Conservation (phyloP, 2,113 vertebrate species). For the Rostratula benghalensis region DNA sequence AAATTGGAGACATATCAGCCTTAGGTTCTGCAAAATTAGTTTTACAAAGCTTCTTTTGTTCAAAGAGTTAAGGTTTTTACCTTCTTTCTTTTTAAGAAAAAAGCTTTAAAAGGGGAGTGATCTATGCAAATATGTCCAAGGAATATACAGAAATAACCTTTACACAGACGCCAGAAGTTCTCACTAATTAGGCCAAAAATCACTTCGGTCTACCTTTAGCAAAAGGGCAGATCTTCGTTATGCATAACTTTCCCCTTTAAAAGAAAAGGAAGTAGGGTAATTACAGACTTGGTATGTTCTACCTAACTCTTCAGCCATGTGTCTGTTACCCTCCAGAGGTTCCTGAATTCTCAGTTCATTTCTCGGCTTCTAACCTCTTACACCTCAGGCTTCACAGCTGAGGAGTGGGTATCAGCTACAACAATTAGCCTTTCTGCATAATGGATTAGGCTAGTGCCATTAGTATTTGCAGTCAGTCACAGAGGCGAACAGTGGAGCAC, state of each 20-base stretch:
- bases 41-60: not conserved
- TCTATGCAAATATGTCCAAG: not conserved
- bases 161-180: not conserved
- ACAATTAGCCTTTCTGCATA: not conserved
- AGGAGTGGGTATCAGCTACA: not conserved
- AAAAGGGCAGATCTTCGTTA: not conserved
- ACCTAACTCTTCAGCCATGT: not conserved
- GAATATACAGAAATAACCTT: not conserved
- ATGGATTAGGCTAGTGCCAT: not conserved
- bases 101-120: not conserved
- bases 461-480: not conserved
- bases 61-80: not conserved
- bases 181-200: not conserved
- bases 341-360: not conserved
- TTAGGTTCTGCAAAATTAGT: not conserved
- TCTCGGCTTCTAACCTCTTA: not conserved
- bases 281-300: not conserved
- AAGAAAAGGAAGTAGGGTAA: not conserved
- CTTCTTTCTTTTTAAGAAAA: not conserved
- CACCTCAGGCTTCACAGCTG: too few species aligned
- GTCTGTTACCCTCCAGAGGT: not conserved
- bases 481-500: rapidly evolving
- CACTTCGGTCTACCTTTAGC: not conserved
- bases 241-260: not conserved
- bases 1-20: not conserved